Base-by-base conservation (phyloP, 2,888 invertebrate species). In the Drosophila mettleri region DNA sequence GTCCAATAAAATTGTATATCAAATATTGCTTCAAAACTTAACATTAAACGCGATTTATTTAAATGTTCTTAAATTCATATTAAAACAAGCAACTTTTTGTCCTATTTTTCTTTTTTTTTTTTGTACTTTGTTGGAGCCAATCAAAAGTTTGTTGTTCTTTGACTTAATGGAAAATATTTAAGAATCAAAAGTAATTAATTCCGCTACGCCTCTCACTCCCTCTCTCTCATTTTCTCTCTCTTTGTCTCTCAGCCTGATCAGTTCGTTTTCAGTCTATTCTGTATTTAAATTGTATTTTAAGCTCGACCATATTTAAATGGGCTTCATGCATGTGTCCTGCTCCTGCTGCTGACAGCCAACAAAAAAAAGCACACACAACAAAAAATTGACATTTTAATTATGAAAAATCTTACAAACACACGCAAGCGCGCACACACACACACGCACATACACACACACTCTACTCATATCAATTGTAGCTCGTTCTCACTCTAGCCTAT, bases 331-430 rank as follows among this genome's bases (percentile, higher is more conserved):
- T 29, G 12, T 36, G 33, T 18, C 31, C n/a, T 33, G 31, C 33
- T 29, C 43, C 46, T 46, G 45, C 24, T 7, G 34, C 33, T 38
- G 49, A 36, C 49, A 57, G 49, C 48, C 6, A 2, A 9, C 48
- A 48, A 12, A 18, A 6, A 16, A n/a, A 6, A n/a, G n/a, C 24
- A 43, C 43, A 18, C 29, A 31, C 29, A 54, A 41, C 39, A 27
- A 53, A 18, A 36, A 46, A 49, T 27, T 51, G 57, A 38, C 57
- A 49, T 58, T 58, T 49, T 58, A 58, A 58, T 58, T 58, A 58
- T 38, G 51, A 58, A 49, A 49, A 38, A 38, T 14, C 27, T 43
- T 22, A 39, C 16, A 41, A n/a, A 16, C 31, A 24, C 43, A 24
- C 24, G 22, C 39, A 41, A n/a, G n/a, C 41, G 22, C 24, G 18